Evolutionary conservation across 2,113 vertebrate genomes (phyloP).

Genomic region (Amphiprion ocellaris): DNA sequence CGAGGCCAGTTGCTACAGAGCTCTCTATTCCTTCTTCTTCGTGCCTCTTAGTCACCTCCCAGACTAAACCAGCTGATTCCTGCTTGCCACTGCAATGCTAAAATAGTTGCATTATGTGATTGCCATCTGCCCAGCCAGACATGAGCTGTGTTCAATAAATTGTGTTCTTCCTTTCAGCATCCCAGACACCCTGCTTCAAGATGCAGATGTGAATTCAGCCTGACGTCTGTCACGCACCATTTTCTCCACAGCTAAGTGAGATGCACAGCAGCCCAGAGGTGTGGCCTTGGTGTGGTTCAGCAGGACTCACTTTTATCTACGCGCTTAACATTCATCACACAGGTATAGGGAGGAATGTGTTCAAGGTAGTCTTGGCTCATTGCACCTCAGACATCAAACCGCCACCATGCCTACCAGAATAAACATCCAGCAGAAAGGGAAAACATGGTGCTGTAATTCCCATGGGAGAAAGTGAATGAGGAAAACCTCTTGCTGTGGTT

Average conservation of each 20-base stretch:
- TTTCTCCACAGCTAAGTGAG: constrained; percentile 32
- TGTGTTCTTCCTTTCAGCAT: constrained; percentile 59
- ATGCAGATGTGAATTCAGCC: constrained; percentile 67
- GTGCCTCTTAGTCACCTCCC: constrained; percentile 62
- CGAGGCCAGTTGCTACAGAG: constrained; percentile 43
- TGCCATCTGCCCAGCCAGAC: constrained; percentile 83
- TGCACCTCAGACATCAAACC: constrained; percentile 68
- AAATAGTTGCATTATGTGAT: constrained; percentile 81
- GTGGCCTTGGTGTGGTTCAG: constrained; percentile 29
- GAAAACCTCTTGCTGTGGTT: constrained; percentile 36
- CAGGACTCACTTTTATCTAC: constrained; percentile 43
- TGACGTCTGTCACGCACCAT: constrained; percentile 56
- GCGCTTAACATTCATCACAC: constrained; percentile 61
- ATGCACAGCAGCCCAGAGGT: constrained; percentile 17
- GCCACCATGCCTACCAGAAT: constrained; percentile 67
- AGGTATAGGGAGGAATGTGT: constrained; percentile 64
- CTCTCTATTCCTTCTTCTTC: constrained; percentile 46
- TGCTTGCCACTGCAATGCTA: constrained; percentile 67
- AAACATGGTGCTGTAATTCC: constrained; percentile 63
- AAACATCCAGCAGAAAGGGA: constrained; percentile 49
- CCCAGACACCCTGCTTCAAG: constrained; percentile 61
- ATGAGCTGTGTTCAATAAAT: constrained; percentile 82
- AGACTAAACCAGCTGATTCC: constrained; percentile 76
- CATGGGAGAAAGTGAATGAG: constrained; percentile 51
- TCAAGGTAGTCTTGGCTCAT: constrained; percentile 65